Base-by-base conservation (phyloP, 2,797 vertebrate species). In the Onychomys leucogaster region DNA sequence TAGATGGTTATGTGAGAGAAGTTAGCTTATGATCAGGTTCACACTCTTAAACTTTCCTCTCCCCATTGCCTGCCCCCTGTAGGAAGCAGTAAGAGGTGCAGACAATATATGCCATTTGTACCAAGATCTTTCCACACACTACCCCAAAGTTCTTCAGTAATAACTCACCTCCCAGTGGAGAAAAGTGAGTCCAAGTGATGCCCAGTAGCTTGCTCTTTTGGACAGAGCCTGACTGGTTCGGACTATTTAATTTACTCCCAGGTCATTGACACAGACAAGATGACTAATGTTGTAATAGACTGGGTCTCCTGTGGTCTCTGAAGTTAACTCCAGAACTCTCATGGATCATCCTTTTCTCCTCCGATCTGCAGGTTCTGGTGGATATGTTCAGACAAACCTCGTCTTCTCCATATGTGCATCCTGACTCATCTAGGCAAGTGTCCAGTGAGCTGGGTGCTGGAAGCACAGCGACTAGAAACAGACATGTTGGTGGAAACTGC, bases 111-210 rank as follows among this genome's bases (percentile, higher is more conserved):
- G 4, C 8, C 32, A 41, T 43, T 43, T 83, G 2, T 21, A 43
- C 27, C 5, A 2, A 37, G 2, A 43, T 29, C 16, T 32, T 17
- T 9, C 1, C 16, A 63, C 5, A 43, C 2, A 43, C 14, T 1
- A 2, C 4, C 13, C 57, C 14, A 43, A 61, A 0, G 5, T 63
- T 63, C 37, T 2, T 23, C 27, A 43, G 16, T 43, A 43, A 41
- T 43, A 19, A n/a, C 32, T 63, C 9, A 11, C 41, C 27, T 43
- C 14, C 0, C 14, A 63, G 27, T 12, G 27, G 41, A 19, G 37
- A 43, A 83, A 21, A 19, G 2, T 43, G 57, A 63, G 37, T 63
- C 0, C 4, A 3, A 63, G 14, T 41, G 27, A 63, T 63, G 4
- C 14, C 21, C 27, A 29, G 59, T 41, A 41, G 4, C 37, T 83